These are phyloP conservation scores for Caenorhabditis brenneri DNA, from an alignment of 1,140 invertebrate species.

Conservation along the genomic window DNA sequence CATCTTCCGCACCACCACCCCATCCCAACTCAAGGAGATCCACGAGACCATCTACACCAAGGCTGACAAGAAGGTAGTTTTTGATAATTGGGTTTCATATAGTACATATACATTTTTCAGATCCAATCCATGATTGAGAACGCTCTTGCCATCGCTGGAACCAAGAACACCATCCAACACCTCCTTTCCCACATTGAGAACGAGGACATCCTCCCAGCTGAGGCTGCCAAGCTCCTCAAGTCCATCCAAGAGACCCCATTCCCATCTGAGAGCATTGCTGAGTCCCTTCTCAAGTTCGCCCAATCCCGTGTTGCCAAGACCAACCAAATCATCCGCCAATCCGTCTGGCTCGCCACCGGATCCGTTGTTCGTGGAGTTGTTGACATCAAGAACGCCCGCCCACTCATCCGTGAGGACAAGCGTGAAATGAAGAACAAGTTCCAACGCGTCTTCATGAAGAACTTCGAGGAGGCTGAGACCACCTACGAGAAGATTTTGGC, in stretches of 20 bases:
- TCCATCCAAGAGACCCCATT: conserved; percentile 52
- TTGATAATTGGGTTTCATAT: conserved; percentile 31
- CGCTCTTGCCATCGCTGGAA: conserved; percentile 61
- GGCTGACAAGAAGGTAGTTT: conserved; percentile 46
- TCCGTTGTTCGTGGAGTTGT: conserved; percentile 56
- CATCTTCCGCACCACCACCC: conserved; percentile 52
- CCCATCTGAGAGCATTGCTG: conserved; percentile 59
- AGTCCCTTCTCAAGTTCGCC: conserved; percentile 58
- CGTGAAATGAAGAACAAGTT: conserved; percentile 61
- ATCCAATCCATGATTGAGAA: conserved; percentile 50
- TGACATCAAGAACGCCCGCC: conserved; percentile 46
- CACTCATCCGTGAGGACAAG: conserved; percentile 44
- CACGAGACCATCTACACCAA: conserved; percentile 45
- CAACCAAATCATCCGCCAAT: conserved; percentile 54
- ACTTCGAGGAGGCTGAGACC: conserved; percentile 55
- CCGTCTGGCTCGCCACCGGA: conserved; percentile 63
- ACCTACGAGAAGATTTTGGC: conserved; percentile 65
- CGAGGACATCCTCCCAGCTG: conserved; percentile 51
- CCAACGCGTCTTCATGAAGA: conserved; percentile 57
- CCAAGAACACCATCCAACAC: conserved; percentile 60
- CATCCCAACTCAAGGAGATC: conserved; percentile 43
- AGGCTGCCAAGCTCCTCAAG: conserved; percentile 57
- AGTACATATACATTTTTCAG: not conserved
- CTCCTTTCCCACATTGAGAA: conserved; percentile 58
- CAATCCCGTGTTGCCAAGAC: conserved; percentile 48